Percentiles rank a stretch among this genome's conserved stretches.
Evolutionary conservation across 2,113 vertebrate species (phyloP).

Genomic region (Urocitellus parryii): DNA sequence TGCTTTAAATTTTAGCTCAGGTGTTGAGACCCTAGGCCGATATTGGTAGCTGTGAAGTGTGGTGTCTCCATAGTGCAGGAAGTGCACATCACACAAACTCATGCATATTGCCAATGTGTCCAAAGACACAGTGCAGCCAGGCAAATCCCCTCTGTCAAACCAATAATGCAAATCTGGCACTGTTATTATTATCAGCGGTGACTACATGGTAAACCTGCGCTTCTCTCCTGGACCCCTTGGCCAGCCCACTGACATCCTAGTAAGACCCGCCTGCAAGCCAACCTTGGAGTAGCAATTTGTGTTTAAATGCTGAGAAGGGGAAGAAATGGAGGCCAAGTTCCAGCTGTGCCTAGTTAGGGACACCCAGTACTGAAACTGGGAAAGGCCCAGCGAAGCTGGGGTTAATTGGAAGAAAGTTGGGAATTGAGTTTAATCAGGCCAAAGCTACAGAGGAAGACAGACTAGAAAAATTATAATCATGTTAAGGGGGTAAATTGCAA

Average conservation of each 20-base stretch:
- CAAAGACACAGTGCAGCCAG: conserved; percentile 43
- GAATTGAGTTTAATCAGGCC: not conserved
- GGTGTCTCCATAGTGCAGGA: conserved; percentile 6
- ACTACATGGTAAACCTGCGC: accelerated
- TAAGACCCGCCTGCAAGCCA: not conserved
- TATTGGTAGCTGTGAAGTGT: not conserved
- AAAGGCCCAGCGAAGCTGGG: not conserved
- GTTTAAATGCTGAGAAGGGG: not conserved
- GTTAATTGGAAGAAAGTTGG: not conserved
- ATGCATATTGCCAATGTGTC: not conserved
- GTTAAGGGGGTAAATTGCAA: not conserved
- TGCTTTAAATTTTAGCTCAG: not conserved
- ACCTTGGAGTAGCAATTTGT: not conserved
- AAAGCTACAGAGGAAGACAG: not conserved
- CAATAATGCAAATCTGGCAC: not conserved
- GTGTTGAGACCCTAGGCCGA: not conserved
- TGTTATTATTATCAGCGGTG: not conserved
- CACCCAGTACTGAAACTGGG: not conserved
- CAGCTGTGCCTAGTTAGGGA: accelerated
- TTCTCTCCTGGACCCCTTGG: not conserved
- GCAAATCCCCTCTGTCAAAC: not conserved
- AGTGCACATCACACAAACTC: not conserved
- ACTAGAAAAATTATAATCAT: not conserved
- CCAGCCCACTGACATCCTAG: not conserved
- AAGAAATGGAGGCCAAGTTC: no score